A percentile compares a stretch with the other conserved stretches of the same genome.
phyloP scores from a whole-genome alignment of 2,113 vertebrate genomes.

The Leuciscus idus region DNA sequence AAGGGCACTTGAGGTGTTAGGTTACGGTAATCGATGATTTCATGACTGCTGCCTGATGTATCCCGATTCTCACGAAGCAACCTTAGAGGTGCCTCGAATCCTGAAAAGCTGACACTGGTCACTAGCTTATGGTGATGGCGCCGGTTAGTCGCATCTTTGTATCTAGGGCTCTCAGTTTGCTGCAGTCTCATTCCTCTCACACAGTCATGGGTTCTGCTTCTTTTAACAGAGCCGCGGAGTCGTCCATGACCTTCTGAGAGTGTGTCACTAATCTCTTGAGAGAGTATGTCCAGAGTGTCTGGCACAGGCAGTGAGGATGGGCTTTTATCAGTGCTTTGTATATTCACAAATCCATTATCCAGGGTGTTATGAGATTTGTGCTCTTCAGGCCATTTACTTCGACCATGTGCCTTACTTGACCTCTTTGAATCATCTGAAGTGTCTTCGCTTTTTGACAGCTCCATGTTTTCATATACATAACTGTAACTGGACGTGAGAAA shows the following conservation, averaged over 20 bases:
- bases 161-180: constrained; percentile 51
- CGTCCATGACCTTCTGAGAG: constrained; percentile 14
- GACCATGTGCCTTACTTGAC: not conserved
- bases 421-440: not conserved
- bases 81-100: constrained; percentile 66
- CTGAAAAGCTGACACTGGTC: constrained; percentile 79
- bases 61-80: constrained; percentile 65
- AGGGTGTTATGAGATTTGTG: not conserved
- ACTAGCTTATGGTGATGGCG: constrained; percentile 67
- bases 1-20: constrained; percentile 86
- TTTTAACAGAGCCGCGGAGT: constrained; percentile 71
- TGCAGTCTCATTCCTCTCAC: constrained; percentile 61
- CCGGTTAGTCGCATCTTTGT: constrained; percentile 29
- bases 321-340: not conserved
- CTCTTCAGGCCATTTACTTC: not conserved
- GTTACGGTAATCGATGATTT: constrained; percentile 84
- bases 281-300: not conserved
- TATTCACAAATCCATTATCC: not conserved
- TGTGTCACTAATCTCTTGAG: constrained; percentile 12
- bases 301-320: constrained; percentile 12
- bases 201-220: constrained; percentile 80
- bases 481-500: constrained; percentile 36
- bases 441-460: constrained; percentile 43
- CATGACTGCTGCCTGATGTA: constrained; percentile 66
- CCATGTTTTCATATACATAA: constrained; percentile 52